Base-by-base conservation (phyloP, 2,113 vertebrate genomes). In the Passerina amoena region DNA sequence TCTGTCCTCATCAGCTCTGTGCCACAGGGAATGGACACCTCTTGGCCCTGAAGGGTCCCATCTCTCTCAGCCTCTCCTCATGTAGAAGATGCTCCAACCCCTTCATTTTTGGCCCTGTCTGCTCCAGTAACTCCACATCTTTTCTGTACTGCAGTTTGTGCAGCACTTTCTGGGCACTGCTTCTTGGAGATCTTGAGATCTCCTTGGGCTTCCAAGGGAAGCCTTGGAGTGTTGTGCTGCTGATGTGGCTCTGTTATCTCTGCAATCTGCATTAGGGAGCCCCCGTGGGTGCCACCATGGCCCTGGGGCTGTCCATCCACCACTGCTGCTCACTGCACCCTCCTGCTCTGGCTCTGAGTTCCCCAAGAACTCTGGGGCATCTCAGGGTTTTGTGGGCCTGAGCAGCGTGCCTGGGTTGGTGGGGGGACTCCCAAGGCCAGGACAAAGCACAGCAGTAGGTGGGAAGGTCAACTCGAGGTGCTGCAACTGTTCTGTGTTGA, bases 211-310 rank as follows among this genome's bases (percentile, higher is more conserved):
- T 56, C 70, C 1, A 3, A 66, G 30, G 37, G 31, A 18, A 15
- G 28, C 61, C 37, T 63, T 24, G 11, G 30, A 73, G 51, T 12
- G 14, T 51, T 66, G 50, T 92, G 72, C 51, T 88, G 71, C 44
- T 76, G 82, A 0, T 30, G 40, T 40, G 51, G 61, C 56, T 2
- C 50, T 63, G n/a, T 16, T 28, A 1, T 0, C 11, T 59, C 54
- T 84, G 47, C 56, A 68, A 10, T 10, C 38, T 64, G 56, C 16
- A 4, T 17, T 10, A 18, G 2, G 4, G 37, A 63, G 35, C 30
- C n/a, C n/a, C 16, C 3, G 0, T 7, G 14, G 25, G 30, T 35
- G 61, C 57, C 28, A 21, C 51, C 0, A 0, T 2, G n/a, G 19
- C 44, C 9, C 35, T 13, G 9, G 13, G 37, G 3, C 82, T 60